Evolutionary conservation across 1,140 invertebrate genomes (phyloP).

Genomic region (Trachymyrmex cornetzi): DNA sequence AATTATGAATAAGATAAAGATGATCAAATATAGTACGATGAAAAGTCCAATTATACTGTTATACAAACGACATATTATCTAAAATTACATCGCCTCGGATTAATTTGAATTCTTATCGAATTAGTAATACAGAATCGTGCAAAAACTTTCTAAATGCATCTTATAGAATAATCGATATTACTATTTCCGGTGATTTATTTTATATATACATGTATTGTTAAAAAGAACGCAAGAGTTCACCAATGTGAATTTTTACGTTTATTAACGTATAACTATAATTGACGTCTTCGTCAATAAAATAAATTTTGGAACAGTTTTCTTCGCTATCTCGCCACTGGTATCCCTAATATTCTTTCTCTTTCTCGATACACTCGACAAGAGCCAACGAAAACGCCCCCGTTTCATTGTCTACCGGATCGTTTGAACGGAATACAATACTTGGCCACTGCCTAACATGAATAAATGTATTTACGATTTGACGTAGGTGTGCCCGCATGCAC

Average conservation of each 20-base stretch:
- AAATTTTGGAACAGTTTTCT: conserved; percentile 60
- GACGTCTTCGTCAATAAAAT: conserved; percentile 57
- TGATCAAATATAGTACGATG: not conserved
- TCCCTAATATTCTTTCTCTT: not conserved
- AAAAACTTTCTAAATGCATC: not conserved
- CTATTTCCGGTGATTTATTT: conserved; percentile 1
- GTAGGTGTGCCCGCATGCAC: conserved; percentile 76
- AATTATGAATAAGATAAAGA: not conserved
- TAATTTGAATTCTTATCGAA: not conserved
- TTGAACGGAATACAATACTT: conserved; percentile 76
- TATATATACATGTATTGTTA: not conserved
- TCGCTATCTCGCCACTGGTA: conserved; percentile 23
- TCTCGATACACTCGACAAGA: conserved; percentile 55
- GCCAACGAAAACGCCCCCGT: conserved; percentile 74
- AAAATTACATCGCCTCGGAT: not conserved
- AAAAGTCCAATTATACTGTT: not conserved
- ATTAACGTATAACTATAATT: conserved; percentile 4
- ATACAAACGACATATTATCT: not conserved
- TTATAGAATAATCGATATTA: not conserved
- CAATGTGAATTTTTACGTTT: conserved; percentile 13
- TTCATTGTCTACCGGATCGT: conserved; percentile 74
- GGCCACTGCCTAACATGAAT: conserved; percentile 77
- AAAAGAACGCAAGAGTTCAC: conserved; percentile 21
- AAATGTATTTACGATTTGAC: conserved; percentile 80
- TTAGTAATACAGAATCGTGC: not conserved